These are phyloP conservation scores for Misgurnus mizolepis DNA, from an alignment of 2,113 vertebrate genomes.

Conservation along the genomic window DNA sequence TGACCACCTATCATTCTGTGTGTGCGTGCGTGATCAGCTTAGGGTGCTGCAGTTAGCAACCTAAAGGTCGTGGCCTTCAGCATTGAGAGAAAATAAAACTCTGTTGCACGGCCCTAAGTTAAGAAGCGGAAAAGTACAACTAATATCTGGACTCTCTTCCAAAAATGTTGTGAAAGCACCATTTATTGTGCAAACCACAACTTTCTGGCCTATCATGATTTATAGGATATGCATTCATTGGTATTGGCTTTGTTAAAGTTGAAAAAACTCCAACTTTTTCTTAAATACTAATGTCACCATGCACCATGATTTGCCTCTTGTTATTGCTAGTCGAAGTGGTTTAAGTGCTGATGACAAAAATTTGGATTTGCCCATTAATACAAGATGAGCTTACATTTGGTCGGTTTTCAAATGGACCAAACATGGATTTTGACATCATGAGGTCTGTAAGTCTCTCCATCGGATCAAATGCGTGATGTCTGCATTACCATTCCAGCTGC, in stretches of 20 bases:
- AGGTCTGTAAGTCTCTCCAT: neutral
- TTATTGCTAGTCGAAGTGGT: no score
- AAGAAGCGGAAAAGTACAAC: conserved; percentile 20
- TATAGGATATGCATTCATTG: neutral
- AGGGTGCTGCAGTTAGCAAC: conserved; percentile 44
- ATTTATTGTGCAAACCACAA: neutral
- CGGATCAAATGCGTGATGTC: neutral
- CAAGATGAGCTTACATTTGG: no score
- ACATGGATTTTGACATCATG: no score
- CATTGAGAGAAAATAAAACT: conserved; percentile 42
- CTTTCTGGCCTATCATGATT: neutral
- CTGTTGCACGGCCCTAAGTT: conserved; percentile 20
- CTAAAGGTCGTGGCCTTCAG: conserved; percentile 47
- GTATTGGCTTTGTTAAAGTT: neutral
- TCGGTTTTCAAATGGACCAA: no score
- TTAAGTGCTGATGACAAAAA: no score
- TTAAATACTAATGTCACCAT: no score
- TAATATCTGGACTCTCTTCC: neutral
- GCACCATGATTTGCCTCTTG: no score
- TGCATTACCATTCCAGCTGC: neutral
- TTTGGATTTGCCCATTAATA: no score
- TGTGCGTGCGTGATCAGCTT: conserved; percentile 36
- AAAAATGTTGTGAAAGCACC: neutral
- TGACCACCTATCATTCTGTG: conserved; percentile 62
- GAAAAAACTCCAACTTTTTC: neutral